Conservation (phyloP, 2,797 vertebrate species). For the Cuniculus paca region DNA sequence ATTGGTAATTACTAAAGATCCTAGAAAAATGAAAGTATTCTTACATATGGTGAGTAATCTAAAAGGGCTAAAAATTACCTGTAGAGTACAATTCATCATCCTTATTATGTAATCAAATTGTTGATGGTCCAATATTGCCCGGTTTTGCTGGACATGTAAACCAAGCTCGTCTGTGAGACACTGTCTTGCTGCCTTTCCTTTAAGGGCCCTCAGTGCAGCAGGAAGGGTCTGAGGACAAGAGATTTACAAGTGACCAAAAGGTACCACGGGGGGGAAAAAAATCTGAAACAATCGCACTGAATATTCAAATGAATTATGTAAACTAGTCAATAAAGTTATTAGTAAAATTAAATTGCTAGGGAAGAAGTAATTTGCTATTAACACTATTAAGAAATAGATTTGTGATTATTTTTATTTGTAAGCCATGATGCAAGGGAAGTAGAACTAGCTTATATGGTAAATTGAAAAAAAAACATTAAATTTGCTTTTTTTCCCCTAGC, state of each 20-base stretch:
- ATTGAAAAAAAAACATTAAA: constrained; percentile 45
- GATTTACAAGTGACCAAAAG: constrained; percentile 63
- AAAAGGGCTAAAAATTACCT: constrained; percentile 90
- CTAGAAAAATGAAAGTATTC: constrained; percentile 1
- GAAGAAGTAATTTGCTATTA: constrained; percentile 26
- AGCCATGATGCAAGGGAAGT: constrained; percentile 54
- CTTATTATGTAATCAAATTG: constrained; percentile 98
- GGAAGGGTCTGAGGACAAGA: constrained; percentile 92
- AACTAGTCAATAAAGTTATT: constrained; percentile 30
- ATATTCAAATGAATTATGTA: constrained; percentile 32
- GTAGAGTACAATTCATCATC: constrained; percentile 99
- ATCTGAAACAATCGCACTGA: not conserved
- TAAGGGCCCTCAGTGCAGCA: constrained; percentile 97
- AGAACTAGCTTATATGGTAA: constrained; percentile 26
- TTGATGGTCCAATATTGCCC: constrained; percentile 97
- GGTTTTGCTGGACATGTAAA: constrained; percentile 96
- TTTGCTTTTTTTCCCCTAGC: not conserved
- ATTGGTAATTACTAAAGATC: not conserved
- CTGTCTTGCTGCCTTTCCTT: constrained; percentile 96
- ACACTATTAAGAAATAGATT: constrained; percentile 44
- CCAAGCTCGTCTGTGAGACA: constrained; percentile 97
- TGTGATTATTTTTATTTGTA: constrained; percentile 55
- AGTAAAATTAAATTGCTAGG: constrained; percentile 52
- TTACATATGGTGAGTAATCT: constrained; percentile 30
- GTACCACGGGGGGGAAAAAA: not conserved